Conservation (phyloP, 2,888 invertebrate genomes). For the Eutolmus rufibarbis region DNA sequence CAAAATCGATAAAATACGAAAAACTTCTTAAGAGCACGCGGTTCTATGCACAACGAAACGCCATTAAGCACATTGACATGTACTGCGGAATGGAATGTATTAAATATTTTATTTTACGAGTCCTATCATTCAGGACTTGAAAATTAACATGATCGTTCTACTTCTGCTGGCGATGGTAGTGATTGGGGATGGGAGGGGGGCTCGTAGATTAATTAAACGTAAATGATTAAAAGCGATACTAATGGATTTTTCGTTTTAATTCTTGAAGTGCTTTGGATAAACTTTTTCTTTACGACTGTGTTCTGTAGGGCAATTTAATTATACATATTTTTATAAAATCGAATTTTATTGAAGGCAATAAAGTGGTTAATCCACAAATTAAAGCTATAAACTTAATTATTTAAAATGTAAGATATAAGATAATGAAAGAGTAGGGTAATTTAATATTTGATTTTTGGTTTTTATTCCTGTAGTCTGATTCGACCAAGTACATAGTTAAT, state of each 20-base stretch:
- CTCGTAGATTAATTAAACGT: not conserved
- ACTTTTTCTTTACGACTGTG: not conserved
- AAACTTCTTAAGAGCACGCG: not conserved
- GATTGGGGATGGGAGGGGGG: not conserved
- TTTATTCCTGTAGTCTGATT: no score
- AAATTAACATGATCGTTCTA: slow-evolving; percentile 13
- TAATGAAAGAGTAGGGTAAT: no score
- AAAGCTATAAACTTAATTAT: no score
- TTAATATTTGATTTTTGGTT: no score
- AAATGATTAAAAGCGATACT: not conserved
- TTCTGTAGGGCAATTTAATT: not conserved
- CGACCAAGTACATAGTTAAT: no score
- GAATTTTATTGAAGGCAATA: no score
- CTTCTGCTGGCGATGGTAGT: not conserved
- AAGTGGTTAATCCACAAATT: no score
- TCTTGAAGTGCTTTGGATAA: not conserved
- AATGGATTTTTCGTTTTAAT: not conserved
- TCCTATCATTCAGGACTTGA: not conserved
- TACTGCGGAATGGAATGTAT: not conserved
- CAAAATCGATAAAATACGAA: slow-evolving; percentile 24
- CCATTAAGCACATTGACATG: not conserved
- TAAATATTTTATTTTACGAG: not conserved
- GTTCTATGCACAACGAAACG: not conserved
- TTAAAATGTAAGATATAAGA: no score
- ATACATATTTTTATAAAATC: no score